Conservation (phyloP, 2,797 vertebrate genomes). For the Spheniscus humboldti region DNA sequence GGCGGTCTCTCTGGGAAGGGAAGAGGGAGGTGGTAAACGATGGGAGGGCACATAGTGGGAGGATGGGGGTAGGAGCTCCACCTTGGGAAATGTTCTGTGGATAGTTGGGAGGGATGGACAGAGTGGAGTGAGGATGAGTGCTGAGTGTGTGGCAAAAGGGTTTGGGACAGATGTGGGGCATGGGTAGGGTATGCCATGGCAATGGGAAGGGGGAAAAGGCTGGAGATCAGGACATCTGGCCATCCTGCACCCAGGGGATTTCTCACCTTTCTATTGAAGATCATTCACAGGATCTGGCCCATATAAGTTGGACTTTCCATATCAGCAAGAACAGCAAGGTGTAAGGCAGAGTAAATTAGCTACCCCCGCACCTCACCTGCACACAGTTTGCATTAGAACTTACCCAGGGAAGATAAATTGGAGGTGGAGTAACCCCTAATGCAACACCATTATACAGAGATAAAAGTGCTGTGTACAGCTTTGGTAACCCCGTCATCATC, state of each 20-base stretch:
- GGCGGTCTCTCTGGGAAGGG: not conserved
- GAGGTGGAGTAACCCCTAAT: not conserved
- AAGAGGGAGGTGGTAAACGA: not conserved
- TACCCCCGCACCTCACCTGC: not conserved
- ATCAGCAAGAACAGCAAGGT: not conserved
- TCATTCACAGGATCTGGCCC: not conserved
- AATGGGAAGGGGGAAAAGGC: not conserved
- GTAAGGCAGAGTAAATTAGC: not conserved
- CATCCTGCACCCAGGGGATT: not conserved
- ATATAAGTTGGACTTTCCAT: not conserved
- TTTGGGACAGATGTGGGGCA: not conserved
- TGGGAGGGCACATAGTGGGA: not conserved
- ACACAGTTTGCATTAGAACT: not conserved
- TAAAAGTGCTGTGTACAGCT: not conserved
- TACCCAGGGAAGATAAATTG: not conserved
- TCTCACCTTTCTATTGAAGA: not conserved
- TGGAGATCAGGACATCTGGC: not conserved
- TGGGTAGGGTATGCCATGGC: not conserved
- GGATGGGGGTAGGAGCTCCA: not conserved
- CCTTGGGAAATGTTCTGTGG: not conserved
- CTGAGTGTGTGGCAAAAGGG: not conserved
- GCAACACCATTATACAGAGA: not conserved
- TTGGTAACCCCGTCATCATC: not conserved
- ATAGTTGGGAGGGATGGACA: not conserved
- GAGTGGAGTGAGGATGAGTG: not conserved